phyloP scores from a whole-genome alignment of 2,113 vertebrate genomes.

The Tychaedon coryphoeus region DNA sequence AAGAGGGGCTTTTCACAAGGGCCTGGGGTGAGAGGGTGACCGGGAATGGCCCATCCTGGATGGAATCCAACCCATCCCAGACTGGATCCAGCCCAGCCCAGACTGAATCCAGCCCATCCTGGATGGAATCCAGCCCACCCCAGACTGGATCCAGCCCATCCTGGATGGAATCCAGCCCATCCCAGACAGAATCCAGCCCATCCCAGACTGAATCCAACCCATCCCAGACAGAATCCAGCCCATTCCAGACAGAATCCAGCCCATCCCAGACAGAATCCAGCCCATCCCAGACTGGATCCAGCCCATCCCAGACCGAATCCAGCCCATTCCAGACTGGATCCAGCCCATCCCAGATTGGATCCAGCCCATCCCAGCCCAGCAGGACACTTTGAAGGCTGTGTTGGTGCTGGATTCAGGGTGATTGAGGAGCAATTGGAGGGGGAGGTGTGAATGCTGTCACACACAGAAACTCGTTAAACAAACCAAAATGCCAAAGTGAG shows the following conservation, averaged over 20 bases:
- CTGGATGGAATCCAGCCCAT: accelerated
- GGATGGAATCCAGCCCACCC: neutral
- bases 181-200: accelerated
- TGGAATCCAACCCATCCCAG: neutral
- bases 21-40: neutral
- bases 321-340: neutral
- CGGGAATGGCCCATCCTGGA: neutral
- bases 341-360: too few relatives aligned
- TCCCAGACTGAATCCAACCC: accelerated
- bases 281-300: too few relatives aligned
- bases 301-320: neutral
- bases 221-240: neutral
- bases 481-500: neutral
- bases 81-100: neutral
- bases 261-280: too few relatives aligned
- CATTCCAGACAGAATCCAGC: accelerated
- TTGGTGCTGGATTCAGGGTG: accelerated
- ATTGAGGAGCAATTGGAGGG: neutral
- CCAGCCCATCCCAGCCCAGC: too few relatives aligned
- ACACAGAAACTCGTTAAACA: neutral
- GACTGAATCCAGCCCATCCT: too few relatives aligned
- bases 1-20: too few relatives aligned
- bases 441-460: neutral
- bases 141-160: accelerated
- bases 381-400: accelerated